Percentiles rank a stretch among this genome's conserved stretches.
Evolutionary conservation across 2,888 invertebrate genomes (phyloP).

Genomic region (Rhopalosiphum nymphaeae): DNA sequence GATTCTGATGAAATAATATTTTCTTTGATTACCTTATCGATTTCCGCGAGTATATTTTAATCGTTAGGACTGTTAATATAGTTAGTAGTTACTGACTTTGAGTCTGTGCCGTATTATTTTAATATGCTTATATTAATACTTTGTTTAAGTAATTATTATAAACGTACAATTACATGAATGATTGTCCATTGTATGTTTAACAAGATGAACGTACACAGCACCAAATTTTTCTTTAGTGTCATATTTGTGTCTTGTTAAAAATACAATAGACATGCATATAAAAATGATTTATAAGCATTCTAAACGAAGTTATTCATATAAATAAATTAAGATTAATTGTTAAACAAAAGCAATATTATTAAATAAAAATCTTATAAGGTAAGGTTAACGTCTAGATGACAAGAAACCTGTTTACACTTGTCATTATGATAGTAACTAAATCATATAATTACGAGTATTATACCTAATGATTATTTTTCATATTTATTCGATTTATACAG

Average conservation of each 20-base stretch:
- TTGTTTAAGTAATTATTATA: not conserved
- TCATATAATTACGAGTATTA: not conserved
- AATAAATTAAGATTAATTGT: not conserved
- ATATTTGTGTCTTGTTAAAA: not conserved
- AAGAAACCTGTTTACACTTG: not conserved
- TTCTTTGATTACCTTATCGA: not conserved
- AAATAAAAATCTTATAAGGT: not conserved
- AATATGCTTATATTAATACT: not conserved
- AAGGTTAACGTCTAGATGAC: not conserved
- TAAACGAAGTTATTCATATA: not conserved
- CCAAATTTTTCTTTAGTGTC: not conserved
- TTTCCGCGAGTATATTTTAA: not conserved
- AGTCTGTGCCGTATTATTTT: not conserved
- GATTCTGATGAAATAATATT: not conserved
- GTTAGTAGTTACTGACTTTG: not conserved
- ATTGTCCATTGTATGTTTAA: slow-evolving; percentile 6
- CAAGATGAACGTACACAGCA: not conserved
- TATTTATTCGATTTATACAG: not conserved
- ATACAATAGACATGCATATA: not conserved
- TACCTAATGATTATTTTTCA: not conserved
- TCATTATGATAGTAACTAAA: not conserved
- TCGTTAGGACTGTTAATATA: not conserved
- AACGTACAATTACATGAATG: not conserved
- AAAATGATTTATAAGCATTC: not conserved
- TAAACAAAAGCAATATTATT: not conserved